Evolutionary conservation across 2,888 invertebrate genomes (phyloP), one percentile per base, ranked within the genome.

Genomic region (Hirudinaria manillensis): DNA sequence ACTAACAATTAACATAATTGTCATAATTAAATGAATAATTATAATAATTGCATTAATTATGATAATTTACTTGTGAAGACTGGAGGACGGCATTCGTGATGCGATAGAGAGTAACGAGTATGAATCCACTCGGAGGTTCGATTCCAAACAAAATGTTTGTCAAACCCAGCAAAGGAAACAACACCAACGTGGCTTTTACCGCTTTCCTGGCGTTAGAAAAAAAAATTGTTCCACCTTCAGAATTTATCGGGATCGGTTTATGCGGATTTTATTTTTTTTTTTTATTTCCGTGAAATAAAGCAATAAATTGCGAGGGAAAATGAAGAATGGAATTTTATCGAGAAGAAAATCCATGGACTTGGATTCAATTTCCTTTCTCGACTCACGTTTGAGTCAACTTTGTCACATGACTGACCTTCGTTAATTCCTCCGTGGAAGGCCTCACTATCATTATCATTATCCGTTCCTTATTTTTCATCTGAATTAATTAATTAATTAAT

Each of bases 91-190:
- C 87, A 76, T 87, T 88, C 2, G 85, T 86, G 32, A 88, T 82
- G 81, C 87, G 84, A 80, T 88, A 88, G n/a, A 85, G 84, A 10
- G 82, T 80, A 21, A 51, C 38, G 55, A 83, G 82, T 0, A 81
- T 80, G 0, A 87, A 87, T 78, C 87, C 87, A 61, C 27, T n/a
- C 77, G 85, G 83, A 19, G 76, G 76, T 27, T 45, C 45, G 19
- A 77, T 65, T 76, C 88, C 83, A 77, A 88, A 87, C 4, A 88
- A 81, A 53, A 88, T 82, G 80, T 88, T 88, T 2, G 88, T 88
- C 75, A 88, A 83, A 21, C 88, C 88, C 29, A 88, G 83, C 29
- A 89, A 81, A 1, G 89, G 89, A 75, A 89, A 87, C 21, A 89
- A 81, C 13, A 89, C 83, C 0, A 86, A 83, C 0, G 88, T 88